Base-by-base conservation (phyloP, 2,797 vertebrate species). In the Poecilia gillii region DNA sequence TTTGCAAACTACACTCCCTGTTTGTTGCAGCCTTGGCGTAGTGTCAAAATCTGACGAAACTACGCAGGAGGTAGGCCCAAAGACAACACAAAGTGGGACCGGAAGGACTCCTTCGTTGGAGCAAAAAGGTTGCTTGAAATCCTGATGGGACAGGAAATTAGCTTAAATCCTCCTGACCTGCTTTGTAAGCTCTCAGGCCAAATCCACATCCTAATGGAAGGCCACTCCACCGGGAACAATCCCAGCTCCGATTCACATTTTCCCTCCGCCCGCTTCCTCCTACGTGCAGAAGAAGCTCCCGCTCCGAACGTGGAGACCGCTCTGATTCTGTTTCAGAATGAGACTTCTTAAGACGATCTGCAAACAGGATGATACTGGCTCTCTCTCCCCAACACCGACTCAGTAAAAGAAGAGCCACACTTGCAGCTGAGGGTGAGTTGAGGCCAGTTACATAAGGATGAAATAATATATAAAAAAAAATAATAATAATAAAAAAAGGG, bases 361-460 rank as follows among this genome's bases (percentile, higher is more conserved):
- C 79, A 76, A 86, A 78, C 72, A 83, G 62, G 45, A 72, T 81
- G 57, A 81, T 33, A 28, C 13, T 55, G 46, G 78, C 72, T 81
- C 49, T 51, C 8, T 51, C 49, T 51, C 20, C 20, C 13, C 57
- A 51, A 75, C 79, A 51, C 39, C 70, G 46, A 62, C 77, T 79
- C 78, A 77, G 68, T 25, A 49, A 49, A 72, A 88, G 74, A 85
- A 20, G 39, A 20, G 39, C 74, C 45, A 28, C 59, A 76, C 79
- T 71, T 81, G 79, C 77, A 85, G 73, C 77, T 45, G 20, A 73
- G 84, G 85, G 84, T 90, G 74, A 91, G 77, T 53, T 23, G 8
- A 85, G 80, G 76, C 55, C 45, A 74, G 82, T 89, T 90, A 85
- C 53, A 73, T 86, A 92, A 93, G 62, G 20, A 85, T 70, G 46